phyloP scores from a whole-genome alignment of 2,113 vertebrate species.

The Laticauda colubrina region DNA sequence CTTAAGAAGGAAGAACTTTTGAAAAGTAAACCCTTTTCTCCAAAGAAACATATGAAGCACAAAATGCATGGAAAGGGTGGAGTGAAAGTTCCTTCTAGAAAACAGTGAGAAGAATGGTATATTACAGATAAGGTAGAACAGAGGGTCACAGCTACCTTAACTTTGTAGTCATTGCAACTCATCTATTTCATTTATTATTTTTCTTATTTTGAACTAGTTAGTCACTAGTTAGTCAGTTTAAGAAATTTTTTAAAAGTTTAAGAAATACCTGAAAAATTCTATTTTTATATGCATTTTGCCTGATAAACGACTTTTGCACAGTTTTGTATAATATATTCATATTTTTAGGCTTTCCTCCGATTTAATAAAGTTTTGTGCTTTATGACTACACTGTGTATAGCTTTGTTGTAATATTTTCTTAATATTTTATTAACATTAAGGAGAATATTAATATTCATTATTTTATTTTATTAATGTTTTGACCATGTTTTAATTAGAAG shows the following conservation, averaged over 20 bases:
- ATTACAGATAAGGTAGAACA: background rate
- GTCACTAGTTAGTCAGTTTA: background rate
- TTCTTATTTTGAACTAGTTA: background rate
- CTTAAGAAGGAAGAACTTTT: conserved; percentile 64
- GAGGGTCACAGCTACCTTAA: background rate
- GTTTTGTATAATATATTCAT: background rate
- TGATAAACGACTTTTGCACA: background rate
- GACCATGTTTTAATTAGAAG: background rate
- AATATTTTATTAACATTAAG: background rate
- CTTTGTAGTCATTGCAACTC: background rate
- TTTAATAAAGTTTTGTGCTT: background rate
- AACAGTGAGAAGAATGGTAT: background rate
- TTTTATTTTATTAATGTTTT: background rate
- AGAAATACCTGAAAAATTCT: background rate
- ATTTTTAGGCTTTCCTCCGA: background rate
- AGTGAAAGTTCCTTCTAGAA: background rate
- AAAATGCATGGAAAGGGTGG: background rate
- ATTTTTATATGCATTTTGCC: background rate
- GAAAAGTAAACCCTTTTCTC: conserved; percentile 24
- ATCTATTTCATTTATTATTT: background rate
- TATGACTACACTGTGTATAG: background rate
- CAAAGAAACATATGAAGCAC: background rate
- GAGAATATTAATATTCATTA: background rate
- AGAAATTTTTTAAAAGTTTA: background rate
- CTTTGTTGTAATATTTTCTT: background rate